Conservation (phyloP, 2,888 invertebrate species). For the Diploptera punctata region DNA sequence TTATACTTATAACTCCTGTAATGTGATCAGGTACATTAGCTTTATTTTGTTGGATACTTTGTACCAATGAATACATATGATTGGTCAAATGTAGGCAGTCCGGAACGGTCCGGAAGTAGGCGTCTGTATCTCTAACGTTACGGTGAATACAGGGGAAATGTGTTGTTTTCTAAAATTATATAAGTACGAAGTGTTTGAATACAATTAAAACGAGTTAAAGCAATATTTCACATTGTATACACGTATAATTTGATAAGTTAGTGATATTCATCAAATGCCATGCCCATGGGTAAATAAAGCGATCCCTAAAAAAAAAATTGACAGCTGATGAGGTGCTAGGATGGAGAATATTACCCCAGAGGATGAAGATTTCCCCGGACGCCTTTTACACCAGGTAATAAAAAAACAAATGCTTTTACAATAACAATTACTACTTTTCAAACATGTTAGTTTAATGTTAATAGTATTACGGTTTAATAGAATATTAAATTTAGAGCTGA, state of each 20-base stretch:
- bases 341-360: slow-evolving; percentile 78
- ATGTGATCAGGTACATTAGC: no score
- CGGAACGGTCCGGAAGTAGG: slow-evolving; percentile 14
- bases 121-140: neutral
- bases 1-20: no score
- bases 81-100: no score
- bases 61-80: no score
- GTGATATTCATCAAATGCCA: neutral
- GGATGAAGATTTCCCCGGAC: slow-evolving; percentile 80
- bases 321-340: neutral
- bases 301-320: neutral
- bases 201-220: neutral
- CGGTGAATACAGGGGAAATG: neutral
- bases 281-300: neutral
- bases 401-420: no score
- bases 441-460: no score
- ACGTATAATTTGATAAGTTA: no score
- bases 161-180: neutral
- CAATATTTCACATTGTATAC: neutral
- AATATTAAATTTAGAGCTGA: no score
- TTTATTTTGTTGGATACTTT: no score
- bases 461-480: no score
- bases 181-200: neutral
- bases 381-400: slow-evolving; percentile 74
- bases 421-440: no score